Conservation (phyloP, 2,797 vertebrate genomes). For the Galago senegalensis region DNA sequence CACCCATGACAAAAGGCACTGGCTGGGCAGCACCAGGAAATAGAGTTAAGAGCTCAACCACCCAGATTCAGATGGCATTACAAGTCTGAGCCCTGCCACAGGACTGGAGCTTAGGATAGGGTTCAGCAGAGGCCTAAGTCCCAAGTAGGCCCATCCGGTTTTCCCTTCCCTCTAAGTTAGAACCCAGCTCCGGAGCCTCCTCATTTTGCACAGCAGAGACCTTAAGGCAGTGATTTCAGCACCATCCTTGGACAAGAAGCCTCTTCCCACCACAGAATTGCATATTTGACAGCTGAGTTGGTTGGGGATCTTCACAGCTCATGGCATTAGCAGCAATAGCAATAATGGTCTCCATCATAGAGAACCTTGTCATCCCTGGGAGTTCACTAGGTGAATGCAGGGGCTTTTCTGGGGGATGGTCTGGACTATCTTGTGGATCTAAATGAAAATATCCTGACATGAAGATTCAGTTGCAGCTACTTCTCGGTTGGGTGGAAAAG, state of each 20-base stretch:
- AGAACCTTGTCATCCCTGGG: conserved; percentile 4
- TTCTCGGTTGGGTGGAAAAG: neutral
- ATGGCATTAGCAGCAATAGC: conserved; percentile 70
- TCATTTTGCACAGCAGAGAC: conserved; percentile 72
- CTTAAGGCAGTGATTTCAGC: conserved; percentile 85
- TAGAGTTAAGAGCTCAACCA: conserved; percentile 48
- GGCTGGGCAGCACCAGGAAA: conserved; percentile 82
- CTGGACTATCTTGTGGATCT: neutral
- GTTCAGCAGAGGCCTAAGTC: conserved; percentile 48
- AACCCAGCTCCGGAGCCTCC: conserved; percentile 60
- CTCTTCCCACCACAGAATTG: conserved; percentile 66
- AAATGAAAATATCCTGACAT: neutral
- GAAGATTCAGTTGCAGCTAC: neutral
- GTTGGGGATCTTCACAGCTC: conserved; percentile 69
- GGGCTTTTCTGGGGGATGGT: neutral
- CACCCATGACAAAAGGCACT: conserved; percentile 80
- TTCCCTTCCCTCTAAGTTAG: conserved; percentile 32
- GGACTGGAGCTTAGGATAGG: conserved; percentile 24
- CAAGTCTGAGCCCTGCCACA: conserved; percentile 32
- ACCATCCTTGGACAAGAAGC: conserved; percentile 76
- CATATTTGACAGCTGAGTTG: conserved; percentile 69
- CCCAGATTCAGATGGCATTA: neutral
- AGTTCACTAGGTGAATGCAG: neutral
- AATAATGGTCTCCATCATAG: conserved; percentile 13
- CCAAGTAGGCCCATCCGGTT: conserved; percentile 50